phyloP scores from a whole-genome alignment of 2,888 invertebrate species.

The Agapostemon virescens region DNA sequence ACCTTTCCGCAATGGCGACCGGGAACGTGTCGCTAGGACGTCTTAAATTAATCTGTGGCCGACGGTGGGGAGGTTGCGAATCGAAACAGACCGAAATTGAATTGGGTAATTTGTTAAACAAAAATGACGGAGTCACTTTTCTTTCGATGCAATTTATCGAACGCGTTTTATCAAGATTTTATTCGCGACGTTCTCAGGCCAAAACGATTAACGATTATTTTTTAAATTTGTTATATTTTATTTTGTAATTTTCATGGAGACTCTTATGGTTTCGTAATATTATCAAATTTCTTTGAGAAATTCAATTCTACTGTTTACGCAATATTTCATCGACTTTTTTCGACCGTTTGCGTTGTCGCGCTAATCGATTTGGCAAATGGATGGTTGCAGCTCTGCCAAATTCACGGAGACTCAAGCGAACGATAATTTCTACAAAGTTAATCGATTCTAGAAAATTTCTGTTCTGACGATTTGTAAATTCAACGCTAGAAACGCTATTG shows the following conservation, averaged over 20 bases:
- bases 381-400: not conserved
- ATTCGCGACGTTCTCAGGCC: not conserved
- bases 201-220: not conserved
- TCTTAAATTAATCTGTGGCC: constrained; percentile 40
- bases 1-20: constrained; percentile 13
- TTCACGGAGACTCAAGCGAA: not conserved
- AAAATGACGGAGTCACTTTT: not conserved
- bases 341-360: not conserved
- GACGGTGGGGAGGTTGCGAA: constrained; percentile 19
- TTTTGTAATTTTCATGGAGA: not conserved
- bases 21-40: not conserved
- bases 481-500: not conserved
- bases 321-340: not conserved
- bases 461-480: not conserved
- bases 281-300: not conserved
- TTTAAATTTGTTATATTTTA: not conserved
- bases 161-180: no score
- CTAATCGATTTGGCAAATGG: not conserved
- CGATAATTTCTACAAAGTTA: not conserved
- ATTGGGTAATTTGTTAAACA: not conserved
- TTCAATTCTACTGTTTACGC: not conserved
- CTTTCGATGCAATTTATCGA: no score
- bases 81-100: not conserved
- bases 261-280: not conserved
- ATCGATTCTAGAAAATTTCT: not conserved